phyloP scores from a whole-genome alignment of 2,797 vertebrate species.

The Syngnathus rostellatus region DNA sequence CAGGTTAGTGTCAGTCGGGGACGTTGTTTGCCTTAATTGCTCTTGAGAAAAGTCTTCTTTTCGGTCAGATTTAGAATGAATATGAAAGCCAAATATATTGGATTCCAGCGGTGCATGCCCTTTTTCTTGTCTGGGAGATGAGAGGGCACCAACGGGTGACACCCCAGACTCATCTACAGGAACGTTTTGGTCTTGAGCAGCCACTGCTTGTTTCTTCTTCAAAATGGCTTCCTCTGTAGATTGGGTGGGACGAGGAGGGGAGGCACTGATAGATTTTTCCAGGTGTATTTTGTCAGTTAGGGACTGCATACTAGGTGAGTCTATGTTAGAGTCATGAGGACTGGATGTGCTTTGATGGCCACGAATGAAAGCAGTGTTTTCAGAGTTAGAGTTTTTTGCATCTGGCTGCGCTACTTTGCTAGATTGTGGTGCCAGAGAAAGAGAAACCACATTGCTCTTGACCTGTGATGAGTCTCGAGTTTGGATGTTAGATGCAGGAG shows the following conservation, averaged over 20 bases:
- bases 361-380: not conserved
- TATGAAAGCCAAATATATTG: slow-evolving; percentile 8
- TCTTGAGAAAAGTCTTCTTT: slow-evolving; percentile 16
- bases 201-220: slow-evolving; percentile 6
- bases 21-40: slow-evolving; percentile 9
- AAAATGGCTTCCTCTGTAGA: slow-evolving; percentile 1
- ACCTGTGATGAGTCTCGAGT: slow-evolving; percentile 3
- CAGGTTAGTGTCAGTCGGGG: slow-evolving; percentile 16
- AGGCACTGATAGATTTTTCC: slow-evolving; percentile 8
- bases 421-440: not conserved
- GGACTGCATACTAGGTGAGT: not conserved
- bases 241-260: not conserved
- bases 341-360: not conserved
- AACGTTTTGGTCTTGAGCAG: not conserved
- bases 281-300: slow-evolving; percentile 14
- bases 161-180: slow-evolving; percentile 10
- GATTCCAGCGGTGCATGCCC: slow-evolving; percentile 7
- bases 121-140: slow-evolving; percentile 12
- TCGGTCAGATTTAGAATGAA: slow-evolving; percentile 8
- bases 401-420: slow-evolving; percentile 1
- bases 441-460: not conserved
- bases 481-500: slow-evolving; percentile 5
- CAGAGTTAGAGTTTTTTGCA: slow-evolving; percentile 3
- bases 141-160: slow-evolving; percentile 1
- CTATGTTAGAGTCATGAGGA: slow-evolving; percentile 9